phyloP scores from a whole-genome alignment of 2,113 vertebrate genomes.

The Pontoporia blainvillei region DNA sequence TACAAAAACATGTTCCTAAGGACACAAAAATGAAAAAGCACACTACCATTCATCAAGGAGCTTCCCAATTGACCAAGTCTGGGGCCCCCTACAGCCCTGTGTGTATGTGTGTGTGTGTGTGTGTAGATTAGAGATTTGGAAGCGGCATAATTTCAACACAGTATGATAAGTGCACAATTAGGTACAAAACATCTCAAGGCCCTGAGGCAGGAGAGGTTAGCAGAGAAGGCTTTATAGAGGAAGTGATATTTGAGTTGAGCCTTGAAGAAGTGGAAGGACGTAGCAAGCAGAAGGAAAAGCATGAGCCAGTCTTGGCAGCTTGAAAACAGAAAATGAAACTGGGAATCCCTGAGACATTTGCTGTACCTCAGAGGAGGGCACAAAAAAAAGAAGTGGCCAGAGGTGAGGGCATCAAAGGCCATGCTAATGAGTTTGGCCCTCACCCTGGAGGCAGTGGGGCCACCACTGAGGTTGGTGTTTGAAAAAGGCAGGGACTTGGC shows the following conservation, averaged over 20 bases:
- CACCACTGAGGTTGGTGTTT: background rate
- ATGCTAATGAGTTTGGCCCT: background rate
- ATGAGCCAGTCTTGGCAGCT: background rate
- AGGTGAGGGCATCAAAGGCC: background rate
- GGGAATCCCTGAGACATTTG: background rate
- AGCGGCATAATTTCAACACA: background rate
- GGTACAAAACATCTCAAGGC: background rate
- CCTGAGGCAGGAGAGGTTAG: background rate
- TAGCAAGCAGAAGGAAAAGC: background rate
- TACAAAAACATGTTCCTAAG: background rate
- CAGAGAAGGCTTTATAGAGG: background rate
- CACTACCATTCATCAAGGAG: background rate
- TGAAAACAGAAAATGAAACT: background rate
- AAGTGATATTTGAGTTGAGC: background rate
- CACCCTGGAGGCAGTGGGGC: background rate
- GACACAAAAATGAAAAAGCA: background rate
- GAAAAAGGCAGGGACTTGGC: background rate
- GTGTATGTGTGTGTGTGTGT: background rate
- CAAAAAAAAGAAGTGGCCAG: background rate
- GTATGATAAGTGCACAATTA: background rate
- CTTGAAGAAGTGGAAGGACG: background rate
- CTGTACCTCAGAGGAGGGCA: background rate
- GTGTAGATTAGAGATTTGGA: background rate
- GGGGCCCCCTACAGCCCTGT: background rate
- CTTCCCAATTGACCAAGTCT: background rate